These are phyloP conservation scores for Gephyroberyx darwinii DNA, from an alignment of 2,797 vertebrate species.

Conservation along the genomic window DNA sequence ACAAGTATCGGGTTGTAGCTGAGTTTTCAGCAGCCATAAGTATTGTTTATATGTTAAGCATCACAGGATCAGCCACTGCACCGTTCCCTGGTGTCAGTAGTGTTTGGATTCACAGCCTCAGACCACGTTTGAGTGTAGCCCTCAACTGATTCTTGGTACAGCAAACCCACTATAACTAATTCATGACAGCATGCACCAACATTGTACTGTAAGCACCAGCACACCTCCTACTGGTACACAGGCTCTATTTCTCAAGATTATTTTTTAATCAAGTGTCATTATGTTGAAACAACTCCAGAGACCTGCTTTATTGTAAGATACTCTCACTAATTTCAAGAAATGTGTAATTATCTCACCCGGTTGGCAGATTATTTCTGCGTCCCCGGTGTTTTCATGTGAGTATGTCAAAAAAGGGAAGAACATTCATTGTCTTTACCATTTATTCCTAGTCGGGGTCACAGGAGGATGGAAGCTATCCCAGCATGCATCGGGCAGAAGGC, in stretches of 20 bases:
- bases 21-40: background rate
- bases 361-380: background rate
- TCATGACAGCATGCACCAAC: constrained; percentile 38
- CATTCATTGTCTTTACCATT: background rate
- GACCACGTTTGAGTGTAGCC: background rate
- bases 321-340: background rate
- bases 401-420: background rate
- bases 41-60: background rate
- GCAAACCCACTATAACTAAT: constrained; percentile 41
- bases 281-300: background rate
- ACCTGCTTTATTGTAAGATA: background rate
- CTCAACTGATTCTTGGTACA: background rate
- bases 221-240: no score
- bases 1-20: background rate
- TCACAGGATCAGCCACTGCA: background rate
- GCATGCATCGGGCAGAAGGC: no score
- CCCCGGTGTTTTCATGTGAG: background rate
- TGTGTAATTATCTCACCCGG: background rate
- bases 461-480: no score
- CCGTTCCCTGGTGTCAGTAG: constrained; percentile 9
- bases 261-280: no score
- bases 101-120: constrained; percentile 15
- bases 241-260: no score
- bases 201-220: constrained; percentile 2
- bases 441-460: no score